phyloP scores from a whole-genome alignment of 2,797 vertebrate species.

The Alca torda region DNA sequence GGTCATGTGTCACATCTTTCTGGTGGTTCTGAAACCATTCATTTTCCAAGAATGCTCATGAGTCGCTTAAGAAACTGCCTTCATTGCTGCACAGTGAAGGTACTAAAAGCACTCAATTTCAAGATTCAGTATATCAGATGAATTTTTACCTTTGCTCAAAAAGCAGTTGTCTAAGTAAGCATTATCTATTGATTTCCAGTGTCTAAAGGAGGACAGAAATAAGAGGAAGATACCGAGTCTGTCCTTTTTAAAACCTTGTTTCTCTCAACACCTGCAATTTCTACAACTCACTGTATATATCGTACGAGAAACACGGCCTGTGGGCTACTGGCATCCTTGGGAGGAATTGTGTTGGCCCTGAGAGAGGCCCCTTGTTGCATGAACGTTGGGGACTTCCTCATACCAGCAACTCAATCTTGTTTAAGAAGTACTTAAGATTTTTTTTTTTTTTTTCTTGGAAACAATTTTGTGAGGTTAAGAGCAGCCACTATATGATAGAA shows the following conservation, averaged over 20 bases:
- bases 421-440: background rate
- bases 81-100: background rate
- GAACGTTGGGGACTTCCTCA: background rate
- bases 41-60: background rate
- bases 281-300: background rate
- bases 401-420: background rate
- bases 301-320: background rate
- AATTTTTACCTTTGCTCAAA: background rate
- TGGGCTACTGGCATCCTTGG: background rate
- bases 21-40: background rate
- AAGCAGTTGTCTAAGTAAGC: background rate
- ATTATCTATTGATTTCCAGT: background rate
- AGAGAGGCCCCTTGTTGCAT: background rate
- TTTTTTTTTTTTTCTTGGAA: background rate
- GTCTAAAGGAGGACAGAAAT: background rate
- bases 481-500: background rate
- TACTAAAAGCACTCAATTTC: background rate
- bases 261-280: background rate
- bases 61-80: background rate
- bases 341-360: background rate
- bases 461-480: background rate
- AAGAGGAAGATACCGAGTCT: background rate
- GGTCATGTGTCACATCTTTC: background rate
- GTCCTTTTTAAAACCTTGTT: background rate
- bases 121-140: background rate